These are phyloP conservation scores for Melanaphis sacchari DNA, from an alignment of 1,140 invertebrate species.

Conservation along the genomic window DNA sequence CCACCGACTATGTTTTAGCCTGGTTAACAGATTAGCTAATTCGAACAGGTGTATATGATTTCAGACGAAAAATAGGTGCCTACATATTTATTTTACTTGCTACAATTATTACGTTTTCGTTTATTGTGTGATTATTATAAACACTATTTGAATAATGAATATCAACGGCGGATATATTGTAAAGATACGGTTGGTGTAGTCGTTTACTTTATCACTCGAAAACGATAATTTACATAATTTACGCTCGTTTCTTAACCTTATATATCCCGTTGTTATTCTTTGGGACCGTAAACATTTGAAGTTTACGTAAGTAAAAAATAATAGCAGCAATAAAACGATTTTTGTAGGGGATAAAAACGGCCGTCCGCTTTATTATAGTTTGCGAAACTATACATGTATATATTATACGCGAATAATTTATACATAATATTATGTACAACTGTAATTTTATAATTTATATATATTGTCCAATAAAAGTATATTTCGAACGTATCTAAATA, in stretches of 20 bases:
- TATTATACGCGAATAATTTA: background rate
- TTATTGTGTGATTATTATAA: background rate
- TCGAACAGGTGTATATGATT: background rate
- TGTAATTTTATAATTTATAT: conserved; percentile 17
- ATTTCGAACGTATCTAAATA: background rate
- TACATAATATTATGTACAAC: background rate
- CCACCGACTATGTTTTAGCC: background rate
- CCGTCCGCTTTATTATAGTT: conserved; percentile 40
- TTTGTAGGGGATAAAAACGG: conserved; percentile 25
- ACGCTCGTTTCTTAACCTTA: background rate
- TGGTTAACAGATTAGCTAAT: background rate
- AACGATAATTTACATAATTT: background rate
- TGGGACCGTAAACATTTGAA: conserved; percentile 16
- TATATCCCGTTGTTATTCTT: background rate
- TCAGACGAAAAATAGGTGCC: background rate
- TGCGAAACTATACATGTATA: background rate
- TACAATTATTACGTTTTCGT: background rate
- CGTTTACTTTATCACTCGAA: background rate
- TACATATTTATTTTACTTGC: background rate
- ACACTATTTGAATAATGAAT: background rate
- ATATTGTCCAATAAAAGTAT: background rate
- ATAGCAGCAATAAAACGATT: conserved; percentile 49
- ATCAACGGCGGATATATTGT: background rate
- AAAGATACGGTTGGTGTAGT: background rate
- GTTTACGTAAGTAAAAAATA: conserved; percentile 33